These are phyloP conservation scores for Coilia nasus DNA, from an alignment of 2,797 vertebrate species.

Conservation along the genomic window DNA sequence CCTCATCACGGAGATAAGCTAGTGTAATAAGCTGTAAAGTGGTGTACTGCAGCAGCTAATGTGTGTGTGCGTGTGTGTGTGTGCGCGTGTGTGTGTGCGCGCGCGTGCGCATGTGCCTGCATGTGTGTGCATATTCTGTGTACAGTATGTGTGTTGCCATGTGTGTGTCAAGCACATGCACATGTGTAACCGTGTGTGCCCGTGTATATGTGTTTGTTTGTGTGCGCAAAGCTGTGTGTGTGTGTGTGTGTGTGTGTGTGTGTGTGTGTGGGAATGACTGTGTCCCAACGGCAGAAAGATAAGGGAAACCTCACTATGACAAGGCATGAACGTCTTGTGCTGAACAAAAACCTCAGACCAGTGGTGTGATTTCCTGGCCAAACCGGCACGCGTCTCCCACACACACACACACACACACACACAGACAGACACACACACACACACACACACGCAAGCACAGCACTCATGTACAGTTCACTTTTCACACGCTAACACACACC, in stretches of 20 bases:
- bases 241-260: neutral
- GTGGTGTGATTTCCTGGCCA: constrained; percentile 66
- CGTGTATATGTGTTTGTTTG: neutral
- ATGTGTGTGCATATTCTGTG: neutral
- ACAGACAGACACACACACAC: neutral
- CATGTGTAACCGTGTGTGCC: neutral
- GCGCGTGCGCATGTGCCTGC: neutral
- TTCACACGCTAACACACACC: constrained; percentile 8
- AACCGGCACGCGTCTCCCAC: constrained; percentile 13
- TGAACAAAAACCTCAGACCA: constrained; percentile 59
- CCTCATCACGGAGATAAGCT: neutral
- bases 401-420: neutral
- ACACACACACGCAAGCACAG: constrained; percentile 19
- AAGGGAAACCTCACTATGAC: constrained; percentile 58
- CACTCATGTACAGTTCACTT: neutral
- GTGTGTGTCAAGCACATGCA: neutral
- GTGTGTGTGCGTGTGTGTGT: constrained; percentile 3
- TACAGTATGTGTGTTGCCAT: neutral
- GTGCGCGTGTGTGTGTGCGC: neutral
- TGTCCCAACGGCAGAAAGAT: constrained; percentile 30
- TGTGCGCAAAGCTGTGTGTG: neutral
- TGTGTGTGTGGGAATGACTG: constrained; percentile 30
- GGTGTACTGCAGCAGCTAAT: neutral
- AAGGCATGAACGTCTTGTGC: constrained; percentile 58
- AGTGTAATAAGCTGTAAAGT: neutral